Evolutionary conservation across 1,140 invertebrate genomes (phyloP).

Genomic region (Ceratina japonica): DNA sequence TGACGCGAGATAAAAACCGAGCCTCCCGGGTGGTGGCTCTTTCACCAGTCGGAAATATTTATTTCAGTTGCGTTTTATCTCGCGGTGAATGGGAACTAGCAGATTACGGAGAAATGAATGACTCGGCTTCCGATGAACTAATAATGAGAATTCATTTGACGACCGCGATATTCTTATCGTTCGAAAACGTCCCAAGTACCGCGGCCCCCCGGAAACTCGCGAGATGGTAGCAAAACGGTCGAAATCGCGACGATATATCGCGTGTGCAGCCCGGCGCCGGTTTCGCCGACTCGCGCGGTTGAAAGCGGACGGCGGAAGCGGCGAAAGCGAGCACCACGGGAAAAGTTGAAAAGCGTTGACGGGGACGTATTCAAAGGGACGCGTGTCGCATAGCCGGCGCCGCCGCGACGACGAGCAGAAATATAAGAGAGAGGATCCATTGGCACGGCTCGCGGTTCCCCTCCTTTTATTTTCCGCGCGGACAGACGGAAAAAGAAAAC

Average conservation of each 20-base stretch:
- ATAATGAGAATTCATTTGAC: too few relatives aligned
- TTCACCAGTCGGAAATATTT: not conserved
- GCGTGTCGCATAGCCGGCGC: constrained; percentile 24
- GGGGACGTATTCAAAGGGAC: constrained; percentile 40
- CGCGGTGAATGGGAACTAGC: too few relatives aligned
- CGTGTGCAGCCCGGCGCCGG: not conserved
- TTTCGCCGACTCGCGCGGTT: constrained; percentile 18
- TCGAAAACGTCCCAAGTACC: too few relatives aligned
- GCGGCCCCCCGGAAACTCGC: too few relatives aligned
- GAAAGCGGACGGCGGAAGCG: constrained; percentile 19
- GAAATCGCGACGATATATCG: not conserved
- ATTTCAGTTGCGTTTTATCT: too few relatives aligned
- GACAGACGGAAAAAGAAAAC: not conserved
- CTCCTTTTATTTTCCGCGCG: constrained; percentile 25
- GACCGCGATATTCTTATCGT: too few relatives aligned
- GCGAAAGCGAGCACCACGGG: not conserved
- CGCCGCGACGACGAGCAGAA: constrained; percentile 34
- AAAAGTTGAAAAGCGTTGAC: constrained; percentile 42
- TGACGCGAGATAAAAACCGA: not conserved
- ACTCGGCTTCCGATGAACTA: too few relatives aligned
- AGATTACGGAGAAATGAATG: too few relatives aligned
- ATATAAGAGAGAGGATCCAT: constrained; percentile 44
- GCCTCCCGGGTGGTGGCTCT: not conserved
- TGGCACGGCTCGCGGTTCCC: constrained; percentile 17
- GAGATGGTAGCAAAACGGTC: not conserved